Percentiles rank a stretch among this genome's conserved stretches.
phyloP scores from a whole-genome alignment of 2,888 invertebrate species.

The Nyleta sp. region DNA sequence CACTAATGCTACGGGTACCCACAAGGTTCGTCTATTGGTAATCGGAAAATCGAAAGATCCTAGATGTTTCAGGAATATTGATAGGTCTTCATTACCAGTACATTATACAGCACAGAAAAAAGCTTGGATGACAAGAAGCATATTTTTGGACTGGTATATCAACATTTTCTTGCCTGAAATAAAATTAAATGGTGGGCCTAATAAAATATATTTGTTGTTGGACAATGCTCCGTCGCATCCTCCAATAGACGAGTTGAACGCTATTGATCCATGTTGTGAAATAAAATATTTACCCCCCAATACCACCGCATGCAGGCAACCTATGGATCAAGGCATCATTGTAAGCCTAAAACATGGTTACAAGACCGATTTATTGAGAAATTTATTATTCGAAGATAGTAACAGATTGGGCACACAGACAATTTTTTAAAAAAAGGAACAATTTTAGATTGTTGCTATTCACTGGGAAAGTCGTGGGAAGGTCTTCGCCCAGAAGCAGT shows the following conservation, averaged over 20 bases:
- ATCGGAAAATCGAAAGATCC: background rate
- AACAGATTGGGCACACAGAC: no score
- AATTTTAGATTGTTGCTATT: no score
- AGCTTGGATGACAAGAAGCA: background rate
- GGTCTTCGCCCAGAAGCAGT: no score
- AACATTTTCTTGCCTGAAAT: background rate
- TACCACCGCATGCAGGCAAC: background rate
- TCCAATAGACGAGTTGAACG: background rate
- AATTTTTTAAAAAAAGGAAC: no score
- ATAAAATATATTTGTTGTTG: no score
- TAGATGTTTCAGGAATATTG: background rate
- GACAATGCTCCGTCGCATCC: slow-evolving; percentile 1
- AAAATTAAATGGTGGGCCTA: no score
- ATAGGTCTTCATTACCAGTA: no score
- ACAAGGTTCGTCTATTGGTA: background rate
- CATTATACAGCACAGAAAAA: background rate
- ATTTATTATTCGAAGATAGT: no score
- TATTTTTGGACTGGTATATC: background rate
- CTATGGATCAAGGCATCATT: slow-evolving; percentile 5
- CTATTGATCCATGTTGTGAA: background rate
- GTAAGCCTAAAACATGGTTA: no score
- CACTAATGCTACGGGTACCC: background rate
- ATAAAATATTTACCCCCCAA: background rate
- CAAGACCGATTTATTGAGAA: no score
- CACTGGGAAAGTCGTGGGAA: no score